phyloP scores from a whole-genome alignment of 2,888 invertebrate species.

The Pollenia labialis region DNA sequence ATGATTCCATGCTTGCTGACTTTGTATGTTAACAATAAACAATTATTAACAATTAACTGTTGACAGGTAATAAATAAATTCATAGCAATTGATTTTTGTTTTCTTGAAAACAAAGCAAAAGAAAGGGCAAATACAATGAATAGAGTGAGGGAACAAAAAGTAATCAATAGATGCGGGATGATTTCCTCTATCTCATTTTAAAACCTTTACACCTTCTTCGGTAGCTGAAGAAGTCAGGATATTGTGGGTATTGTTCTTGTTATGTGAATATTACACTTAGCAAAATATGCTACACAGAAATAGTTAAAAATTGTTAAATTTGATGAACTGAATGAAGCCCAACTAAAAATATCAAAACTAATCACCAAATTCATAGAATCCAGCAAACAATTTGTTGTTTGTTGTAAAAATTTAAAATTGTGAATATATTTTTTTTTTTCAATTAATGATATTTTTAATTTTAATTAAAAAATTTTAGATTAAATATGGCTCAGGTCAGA shows the following conservation, averaged over 20 bases:
- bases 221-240: constrained; percentile 32
- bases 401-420: no score
- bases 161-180: constrained; percentile 16
- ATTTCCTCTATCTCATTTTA: constrained; percentile 41
- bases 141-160: background rate
- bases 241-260: background rate
- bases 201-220: constrained; percentile 44
- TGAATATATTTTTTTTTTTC: no score
- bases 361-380: no score
- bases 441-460: no score
- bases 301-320: no score
- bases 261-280: background rate
- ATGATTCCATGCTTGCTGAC: constrained; percentile 50
- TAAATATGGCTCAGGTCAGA: no score
- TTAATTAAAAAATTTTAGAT: no score
- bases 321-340: no score
- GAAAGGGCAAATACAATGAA: constrained; percentile 19
- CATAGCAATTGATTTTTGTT: constrained; percentile 53
- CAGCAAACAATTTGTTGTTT: no score
- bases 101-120: constrained; percentile 34
- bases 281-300: background rate
- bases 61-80: constrained; percentile 73
- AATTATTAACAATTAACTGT: constrained; percentile 61
- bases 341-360: no score
- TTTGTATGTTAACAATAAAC: constrained; percentile 59